phyloP scores from a whole-genome alignment of 2,797 vertebrate genomes.

The Perodicticus potto region DNA sequence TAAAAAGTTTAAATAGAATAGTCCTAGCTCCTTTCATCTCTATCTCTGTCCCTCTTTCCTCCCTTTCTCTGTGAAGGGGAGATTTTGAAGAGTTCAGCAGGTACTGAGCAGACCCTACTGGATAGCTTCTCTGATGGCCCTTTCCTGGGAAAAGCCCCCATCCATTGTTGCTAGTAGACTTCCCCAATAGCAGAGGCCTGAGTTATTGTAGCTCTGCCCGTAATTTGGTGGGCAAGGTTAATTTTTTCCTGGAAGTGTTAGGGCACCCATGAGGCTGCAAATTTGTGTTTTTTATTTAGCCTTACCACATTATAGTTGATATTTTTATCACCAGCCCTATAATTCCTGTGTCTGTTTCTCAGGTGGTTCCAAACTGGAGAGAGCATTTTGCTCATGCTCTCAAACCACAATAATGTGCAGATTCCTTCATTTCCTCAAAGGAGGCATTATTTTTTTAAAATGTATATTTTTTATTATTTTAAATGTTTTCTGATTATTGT shows the following conservation, averaged over 20 bases:
- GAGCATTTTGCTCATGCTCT: background rate
- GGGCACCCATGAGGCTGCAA: background rate
- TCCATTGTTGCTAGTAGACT: background rate
- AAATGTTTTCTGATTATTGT: background rate
- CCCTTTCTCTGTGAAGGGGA: background rate
- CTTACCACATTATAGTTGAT: background rate
- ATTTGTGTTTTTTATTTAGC: background rate
- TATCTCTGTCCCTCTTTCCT: background rate
- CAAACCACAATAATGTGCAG: background rate
- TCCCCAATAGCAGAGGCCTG: background rate
- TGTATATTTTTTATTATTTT: constrained; percentile 1
- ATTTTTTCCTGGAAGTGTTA: background rate
- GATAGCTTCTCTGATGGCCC: background rate
- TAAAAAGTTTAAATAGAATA: background rate
- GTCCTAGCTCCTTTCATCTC: background rate
- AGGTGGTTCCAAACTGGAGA: background rate
- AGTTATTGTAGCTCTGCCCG: background rate
- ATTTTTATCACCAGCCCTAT: background rate
- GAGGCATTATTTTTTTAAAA: background rate
- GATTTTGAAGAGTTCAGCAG: background rate
- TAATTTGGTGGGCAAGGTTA: background rate
- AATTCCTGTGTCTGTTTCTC: background rate
- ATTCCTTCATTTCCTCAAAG: background rate
- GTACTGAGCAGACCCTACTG: background rate
- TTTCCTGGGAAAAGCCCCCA: background rate